Evolutionary conservation across 1,140 invertebrate species (phyloP), one percentile per base, ranked within the genome.

Genomic region (Eriocheir sinensis): DNA sequence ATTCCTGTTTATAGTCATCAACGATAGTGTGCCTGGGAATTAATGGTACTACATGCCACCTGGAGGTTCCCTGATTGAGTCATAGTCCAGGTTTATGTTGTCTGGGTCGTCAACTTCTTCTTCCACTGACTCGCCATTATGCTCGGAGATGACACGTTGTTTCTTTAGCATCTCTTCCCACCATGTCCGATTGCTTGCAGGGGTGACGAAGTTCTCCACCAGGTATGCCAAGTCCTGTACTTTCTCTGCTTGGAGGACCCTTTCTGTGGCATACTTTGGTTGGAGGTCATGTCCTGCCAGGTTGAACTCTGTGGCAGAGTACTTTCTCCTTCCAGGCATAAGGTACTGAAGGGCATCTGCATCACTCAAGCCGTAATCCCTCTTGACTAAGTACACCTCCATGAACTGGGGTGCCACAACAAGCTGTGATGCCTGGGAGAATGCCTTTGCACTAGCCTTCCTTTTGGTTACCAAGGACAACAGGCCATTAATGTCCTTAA

Each of bases 61-160:
- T n/a, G n/a, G n/a, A n/a, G n/a, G n/a, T n/a, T n/a, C 80, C 80
- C 80, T 89, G 86, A 89, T 38, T 6, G 32, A 27, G 40, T 89
- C 40, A 89, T 89, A 38, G 8, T 38, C 40, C 32, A 89, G 32
- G 86, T 89, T 89, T 6, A 41, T 89, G 86, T 89, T 41, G 32
- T 36, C 86, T 30, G 80, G 80, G 27, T 81, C 80, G 27, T 81
- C 27, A n/a, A 30, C 27, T 4, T 81, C 80, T 27, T 81, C 80
- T 27, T 81, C 80, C 34, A 6, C 4, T 36, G 34, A 27, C 34
- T n/a, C n/a, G n/a, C n/a, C n/a, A n/a, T n/a, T n/a, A n/a, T 81
- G 80, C 4, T 6, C n/a, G 80, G 27, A 27, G 34, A 81, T 4
- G 80, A 27, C 80, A 6, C 80, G 80, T 27, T 27, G 80, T 4